A percentile compares a stretch with the other conserved stretches of the same genome.
Conservation (phyloP, 2,888 invertebrate species). For the Oscheius myriophilus region DNA sequence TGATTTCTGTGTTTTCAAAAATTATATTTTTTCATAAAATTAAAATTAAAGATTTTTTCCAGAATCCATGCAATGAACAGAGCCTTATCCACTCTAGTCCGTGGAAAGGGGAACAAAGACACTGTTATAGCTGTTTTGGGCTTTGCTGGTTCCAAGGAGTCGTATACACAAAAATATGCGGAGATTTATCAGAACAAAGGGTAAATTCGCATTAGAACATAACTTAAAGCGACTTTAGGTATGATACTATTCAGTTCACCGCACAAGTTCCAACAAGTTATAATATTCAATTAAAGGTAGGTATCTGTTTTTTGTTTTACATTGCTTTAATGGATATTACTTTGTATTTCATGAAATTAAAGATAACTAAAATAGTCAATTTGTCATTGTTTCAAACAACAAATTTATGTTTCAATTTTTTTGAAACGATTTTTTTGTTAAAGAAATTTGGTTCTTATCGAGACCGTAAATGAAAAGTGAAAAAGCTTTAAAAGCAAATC, state of each 20-base stretch:
- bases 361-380: no score
- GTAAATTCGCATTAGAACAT: neutral
- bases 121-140: conserved; percentile 7
- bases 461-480: no score
- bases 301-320: neutral
- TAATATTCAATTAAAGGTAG: conserved; percentile 11
- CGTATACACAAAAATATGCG: conserved; percentile 17
- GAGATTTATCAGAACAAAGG: conserved; percentile 16
- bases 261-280: conserved; percentile 1
- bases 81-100: neutral
- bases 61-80: conserved; percentile 1
- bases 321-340: no score
- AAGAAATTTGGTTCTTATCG: no score
- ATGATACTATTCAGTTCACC: conserved; percentile 20
- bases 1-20: no score
- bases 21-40: no score
- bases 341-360: no score
- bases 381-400: no score
- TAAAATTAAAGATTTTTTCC: no score
- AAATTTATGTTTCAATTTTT: no score
- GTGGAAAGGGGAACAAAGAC: conserved; percentile 2
- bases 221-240: neutral
- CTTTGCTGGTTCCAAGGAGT: conserved; percentile 13
- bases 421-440: no score
- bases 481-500: no score